Percentiles rank a stretch among this genome's conserved stretches.
Conservation (phyloP, 2,888 invertebrate species). For the Drosophila cognata region DNA sequence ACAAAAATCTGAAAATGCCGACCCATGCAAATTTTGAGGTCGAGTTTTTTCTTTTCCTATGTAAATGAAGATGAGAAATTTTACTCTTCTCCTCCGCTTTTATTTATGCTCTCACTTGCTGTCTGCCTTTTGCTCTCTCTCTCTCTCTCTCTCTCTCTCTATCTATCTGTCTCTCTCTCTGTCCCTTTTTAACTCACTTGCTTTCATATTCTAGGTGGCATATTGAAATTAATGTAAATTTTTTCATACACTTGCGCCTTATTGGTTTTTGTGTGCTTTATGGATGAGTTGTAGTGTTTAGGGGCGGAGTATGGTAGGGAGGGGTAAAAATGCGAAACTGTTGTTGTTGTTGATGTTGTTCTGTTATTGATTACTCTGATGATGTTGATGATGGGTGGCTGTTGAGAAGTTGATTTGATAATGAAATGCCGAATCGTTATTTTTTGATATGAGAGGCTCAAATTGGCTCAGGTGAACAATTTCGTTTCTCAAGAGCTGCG, state of each 20-base stretch:
- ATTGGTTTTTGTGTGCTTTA: slow-evolving; percentile 27
- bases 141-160: slow-evolving; percentile 1
- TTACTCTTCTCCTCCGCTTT: slow-evolving; percentile 12
- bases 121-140: slow-evolving; percentile 4
- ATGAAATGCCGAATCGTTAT: slow-evolving; percentile 43
- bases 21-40: slow-evolving; percentile 69
- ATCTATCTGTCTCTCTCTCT: background rate
- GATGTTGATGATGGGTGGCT: slow-evolving; percentile 17
- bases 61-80: slow-evolving; percentile 60
- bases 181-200: background rate
- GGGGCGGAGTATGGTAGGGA: background rate
- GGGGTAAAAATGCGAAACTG: slow-evolving; percentile 26
- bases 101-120: slow-evolving; percentile 7
- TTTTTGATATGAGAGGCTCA: slow-evolving; percentile 10
- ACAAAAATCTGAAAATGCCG: slow-evolving; percentile 63
- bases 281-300: background rate
- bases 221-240: slow-evolving; percentile 69
- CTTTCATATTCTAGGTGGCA: slow-evolving; percentile 40
- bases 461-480: slow-evolving; percentile 40
- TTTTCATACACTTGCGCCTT: slow-evolving; percentile 55
- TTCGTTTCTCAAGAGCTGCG: slow-evolving; percentile 27
- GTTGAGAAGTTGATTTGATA: slow-evolving; percentile 44
- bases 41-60: slow-evolving; percentile 32
- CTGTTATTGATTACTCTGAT: slow-evolving; percentile 44
- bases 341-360: slow-evolving; percentile 18